phyloP scores from a whole-genome alignment of 2,888 invertebrate species.

The Dicycla oo region DNA sequence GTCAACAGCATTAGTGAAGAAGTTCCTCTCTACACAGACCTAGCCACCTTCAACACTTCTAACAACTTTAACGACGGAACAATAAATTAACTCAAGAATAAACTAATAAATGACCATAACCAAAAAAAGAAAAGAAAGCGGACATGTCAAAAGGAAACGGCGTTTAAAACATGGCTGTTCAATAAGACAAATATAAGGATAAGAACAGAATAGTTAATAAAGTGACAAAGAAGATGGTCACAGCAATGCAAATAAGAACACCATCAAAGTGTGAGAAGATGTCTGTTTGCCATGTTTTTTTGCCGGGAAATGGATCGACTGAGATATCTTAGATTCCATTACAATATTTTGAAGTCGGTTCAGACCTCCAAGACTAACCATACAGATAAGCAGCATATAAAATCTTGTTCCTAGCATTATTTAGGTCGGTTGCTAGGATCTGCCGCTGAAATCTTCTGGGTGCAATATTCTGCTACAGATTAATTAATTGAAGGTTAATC shows the following conservation, averaged over 20 bases:
- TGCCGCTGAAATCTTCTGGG: too few relatives aligned
- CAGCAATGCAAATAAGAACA: background rate
- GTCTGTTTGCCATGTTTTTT: background rate
- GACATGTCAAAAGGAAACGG: background rate
- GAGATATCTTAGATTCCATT: background rate
- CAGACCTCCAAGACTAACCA: background rate
- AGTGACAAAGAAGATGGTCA: background rate
- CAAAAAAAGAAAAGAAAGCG: background rate
- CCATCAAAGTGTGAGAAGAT: background rate
- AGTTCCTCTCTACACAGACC: background rate
- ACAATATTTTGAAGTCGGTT: background rate
- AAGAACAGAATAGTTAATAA: conserved; percentile 9
- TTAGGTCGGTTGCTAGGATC: conserved; percentile 7
- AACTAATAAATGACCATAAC: background rate
- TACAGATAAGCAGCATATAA: background rate
- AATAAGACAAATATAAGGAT: background rate
- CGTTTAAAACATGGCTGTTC: background rate
- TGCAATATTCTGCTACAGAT: too few relatives aligned
- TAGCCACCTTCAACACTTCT: background rate
- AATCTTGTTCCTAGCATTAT: conserved; percentile 4
- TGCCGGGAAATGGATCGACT: background rate
- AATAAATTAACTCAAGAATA: background rate
- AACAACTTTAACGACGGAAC: background rate
- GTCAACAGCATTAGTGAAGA: background rate
- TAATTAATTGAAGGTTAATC: background rate